Base-by-base conservation (phyloP, 2,797 vertebrate species). In the Danionella dracula region DNA sequence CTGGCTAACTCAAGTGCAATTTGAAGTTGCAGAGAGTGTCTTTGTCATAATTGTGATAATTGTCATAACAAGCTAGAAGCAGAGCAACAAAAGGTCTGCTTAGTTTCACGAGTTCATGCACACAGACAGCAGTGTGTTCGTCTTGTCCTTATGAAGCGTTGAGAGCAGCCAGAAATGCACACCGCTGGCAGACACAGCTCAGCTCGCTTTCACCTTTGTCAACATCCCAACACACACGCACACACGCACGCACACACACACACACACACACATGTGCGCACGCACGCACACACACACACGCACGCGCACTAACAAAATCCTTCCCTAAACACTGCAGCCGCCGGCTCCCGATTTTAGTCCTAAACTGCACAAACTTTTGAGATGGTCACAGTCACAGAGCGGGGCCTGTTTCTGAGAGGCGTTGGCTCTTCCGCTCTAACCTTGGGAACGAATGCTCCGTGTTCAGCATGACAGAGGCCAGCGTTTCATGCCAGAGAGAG, bases 141-240 rank as follows among this genome's bases (percentile, higher is more conserved):
- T 62, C 69, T n/a, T 71, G 77, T 40, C 27, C 74, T 79, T 70
- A 77, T 64, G 41, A 68, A 78, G 75, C 74, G 75, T 79, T 84
- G 85, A 85, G 72, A 79, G 65, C 57, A 13, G 38, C 85, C 84
- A 86, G 85, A 88, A 88, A 86, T 84, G 70, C 81, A 88, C 71
- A 87, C 85, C 75, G 6, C 61, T 20, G 53, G 42, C 63, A 65
- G 42, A 66, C 66, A 66, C 55, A 59, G 46, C 61, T 63, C 66
- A 46, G 34, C 59, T 58, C n/a, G n/a, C n/a, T n/a, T n/a, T 73
- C 68, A 76, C 59, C 74, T 78, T 64, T 55, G 68, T 50, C 53
- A 54, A 40, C 19, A 71, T 42, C 34, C 46, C 58, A 67, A 59
- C 53, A 60, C 44, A 69, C 62, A 65, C 61, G 53, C 56, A n/a